Percentiles rank a stretch among this genome's conserved stretches.
phyloP scores from a whole-genome alignment of 2,888 invertebrate species.

The Acleris emargana region DNA sequence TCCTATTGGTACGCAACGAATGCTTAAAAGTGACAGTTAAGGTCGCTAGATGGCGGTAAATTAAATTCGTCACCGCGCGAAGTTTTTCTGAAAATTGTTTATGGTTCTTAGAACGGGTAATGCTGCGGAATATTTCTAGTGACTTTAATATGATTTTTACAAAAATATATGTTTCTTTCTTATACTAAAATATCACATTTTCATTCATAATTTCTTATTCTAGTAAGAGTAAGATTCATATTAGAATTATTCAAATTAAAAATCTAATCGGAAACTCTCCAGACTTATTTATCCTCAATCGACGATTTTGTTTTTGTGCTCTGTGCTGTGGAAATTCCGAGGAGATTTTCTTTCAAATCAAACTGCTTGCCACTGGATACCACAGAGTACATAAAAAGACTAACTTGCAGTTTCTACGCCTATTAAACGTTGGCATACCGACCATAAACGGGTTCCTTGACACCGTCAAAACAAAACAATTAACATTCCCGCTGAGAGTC shows the following conservation, averaged over 20 bases:
- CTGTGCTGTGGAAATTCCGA: too few relatives aligned
- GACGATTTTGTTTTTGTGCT: too few relatives aligned
- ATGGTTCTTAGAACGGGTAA: conserved; percentile 13
- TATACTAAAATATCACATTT: too few relatives aligned
- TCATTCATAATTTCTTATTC: too few relatives aligned
- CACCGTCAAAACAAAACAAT: conserved; percentile 52
- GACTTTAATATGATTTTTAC: too few relatives aligned
- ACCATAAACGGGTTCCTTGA: conserved; percentile 34
- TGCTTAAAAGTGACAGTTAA: conserved; percentile 27
- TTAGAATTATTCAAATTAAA: too few relatives aligned
- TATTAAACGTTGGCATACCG: conserved; percentile 22
- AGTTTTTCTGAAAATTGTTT: conserved; percentile 20
- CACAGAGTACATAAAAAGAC: conserved; percentile 11
- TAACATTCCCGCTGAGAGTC: conserved; percentile 49
- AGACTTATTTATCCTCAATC: too few relatives aligned
- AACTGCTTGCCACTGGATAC: background rate
- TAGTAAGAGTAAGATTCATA: too few relatives aligned
- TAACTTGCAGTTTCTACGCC: background rate
- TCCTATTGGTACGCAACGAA: conserved; percentile 21
- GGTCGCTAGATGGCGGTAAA: conserved; percentile 26
- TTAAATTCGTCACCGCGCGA: conserved; percentile 28
- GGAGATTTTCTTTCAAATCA: background rate
- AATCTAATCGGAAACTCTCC: too few relatives aligned
- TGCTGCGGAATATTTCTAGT: background rate
- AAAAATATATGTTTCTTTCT: too few relatives aligned